phyloP scores from a whole-genome alignment of 2,888 invertebrate genomes.

The Chymomyza fuscimana region DNA sequence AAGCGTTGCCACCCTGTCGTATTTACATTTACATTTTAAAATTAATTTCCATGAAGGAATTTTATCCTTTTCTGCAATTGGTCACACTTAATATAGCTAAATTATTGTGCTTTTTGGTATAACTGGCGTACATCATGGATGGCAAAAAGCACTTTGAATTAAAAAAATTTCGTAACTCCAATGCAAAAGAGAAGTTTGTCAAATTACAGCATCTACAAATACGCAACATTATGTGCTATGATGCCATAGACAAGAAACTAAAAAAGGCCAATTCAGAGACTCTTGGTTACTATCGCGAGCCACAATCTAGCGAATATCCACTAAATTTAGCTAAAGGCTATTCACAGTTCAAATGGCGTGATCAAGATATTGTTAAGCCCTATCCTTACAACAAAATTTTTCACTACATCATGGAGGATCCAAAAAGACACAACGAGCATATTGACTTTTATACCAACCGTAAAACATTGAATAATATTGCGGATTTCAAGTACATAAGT shows the following conservation, averaged over 20 bases:
- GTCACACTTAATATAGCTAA: no score
- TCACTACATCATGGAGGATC: slow-evolving; percentile 8
- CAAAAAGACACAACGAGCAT: background rate
- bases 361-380: background rate
- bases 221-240: slow-evolving; percentile 8
- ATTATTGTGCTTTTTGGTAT: no score
- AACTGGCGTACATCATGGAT: background rate
- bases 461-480: background rate
- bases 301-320: slow-evolving; percentile 11
- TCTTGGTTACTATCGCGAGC: slow-evolving; percentile 16
- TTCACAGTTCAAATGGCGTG: background rate
- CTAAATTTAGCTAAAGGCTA: slow-evolving; percentile 15
- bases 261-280: background rate
- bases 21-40: no score
- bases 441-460: slow-evolving; percentile 29
- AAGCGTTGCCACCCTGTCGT: no score
- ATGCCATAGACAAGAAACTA: background rate
- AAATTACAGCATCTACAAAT: slow-evolving; percentile 2
- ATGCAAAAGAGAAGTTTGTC: background rate
- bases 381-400: slow-evolving; percentile 11
- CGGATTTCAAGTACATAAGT: background rate
- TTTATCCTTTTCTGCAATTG: background rate
- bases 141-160: background rate
- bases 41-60: no score
- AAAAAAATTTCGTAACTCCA: background rate